Conservation (phyloP, 2,113 vertebrate species). For the Sminthopsis crassicaudata region DNA sequence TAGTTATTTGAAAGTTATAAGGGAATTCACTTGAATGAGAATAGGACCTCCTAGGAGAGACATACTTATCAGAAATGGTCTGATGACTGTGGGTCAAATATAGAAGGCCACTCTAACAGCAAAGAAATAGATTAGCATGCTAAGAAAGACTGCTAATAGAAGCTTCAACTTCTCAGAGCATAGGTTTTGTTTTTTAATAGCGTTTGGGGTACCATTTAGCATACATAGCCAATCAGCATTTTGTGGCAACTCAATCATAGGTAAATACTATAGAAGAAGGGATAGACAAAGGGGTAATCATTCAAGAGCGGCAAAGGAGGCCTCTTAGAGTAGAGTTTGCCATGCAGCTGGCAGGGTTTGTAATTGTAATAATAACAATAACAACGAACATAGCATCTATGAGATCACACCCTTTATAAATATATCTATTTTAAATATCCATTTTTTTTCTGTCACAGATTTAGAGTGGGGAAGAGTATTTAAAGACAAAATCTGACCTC, state of each 20-base stretch:
- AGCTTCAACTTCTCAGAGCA: not conserved
- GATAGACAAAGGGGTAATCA: not conserved
- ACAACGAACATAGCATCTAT: not conserved
- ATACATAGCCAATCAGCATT: not conserved
- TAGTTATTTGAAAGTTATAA: not conserved
- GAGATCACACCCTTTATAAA: not conserved
- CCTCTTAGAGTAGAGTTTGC: not conserved
- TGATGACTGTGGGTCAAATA: not conserved
- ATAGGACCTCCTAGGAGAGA: not conserved
- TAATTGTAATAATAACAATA: not conserved
- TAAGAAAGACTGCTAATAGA: not conserved
- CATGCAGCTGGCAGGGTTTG: not conserved
- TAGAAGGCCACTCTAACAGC: not conserved
- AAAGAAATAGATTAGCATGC: not conserved
- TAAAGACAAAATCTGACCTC: not conserved
- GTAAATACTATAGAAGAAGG: not conserved
- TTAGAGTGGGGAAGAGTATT: not conserved
- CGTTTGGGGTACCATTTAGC: not conserved
- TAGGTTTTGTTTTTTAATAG: not conserved
- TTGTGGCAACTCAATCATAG: not conserved
- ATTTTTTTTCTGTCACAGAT: not conserved
- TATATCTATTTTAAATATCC: not conserved
- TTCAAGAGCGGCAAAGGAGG: not conserved
- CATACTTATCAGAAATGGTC: not conserved
- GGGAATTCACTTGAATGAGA: not conserved